phyloP scores from a whole-genome alignment of 2,797 vertebrate genomes.

The Notamacropus eugenii region DNA sequence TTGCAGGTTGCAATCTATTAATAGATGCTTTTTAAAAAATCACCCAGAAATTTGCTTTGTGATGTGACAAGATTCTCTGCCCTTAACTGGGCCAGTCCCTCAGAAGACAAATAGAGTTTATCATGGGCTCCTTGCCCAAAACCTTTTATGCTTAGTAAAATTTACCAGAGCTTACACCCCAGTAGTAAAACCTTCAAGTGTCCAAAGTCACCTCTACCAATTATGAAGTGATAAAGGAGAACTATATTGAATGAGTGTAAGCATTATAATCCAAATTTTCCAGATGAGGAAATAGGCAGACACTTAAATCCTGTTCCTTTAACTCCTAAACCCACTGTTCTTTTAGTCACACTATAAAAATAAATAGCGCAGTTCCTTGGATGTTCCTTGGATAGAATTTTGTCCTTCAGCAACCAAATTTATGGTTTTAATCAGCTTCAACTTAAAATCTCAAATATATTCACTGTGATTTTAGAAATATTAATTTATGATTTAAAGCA shows the following conservation, averaged over 20 bases:
- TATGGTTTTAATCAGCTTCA: constrained; percentile 4
- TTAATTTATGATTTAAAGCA: neutral
- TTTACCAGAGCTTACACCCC: neutral
- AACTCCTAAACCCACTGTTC: neutral
- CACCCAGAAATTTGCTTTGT: neutral
- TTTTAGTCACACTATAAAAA: neutral
- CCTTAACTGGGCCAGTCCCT: neutral
- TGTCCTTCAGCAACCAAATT: neutral
- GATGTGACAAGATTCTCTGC: neutral
- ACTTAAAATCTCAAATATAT: constrained; percentile 39
- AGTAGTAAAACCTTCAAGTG: neutral
- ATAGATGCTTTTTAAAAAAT: neutral
- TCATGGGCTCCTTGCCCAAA: neutral
- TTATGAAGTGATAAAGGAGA: neutral
- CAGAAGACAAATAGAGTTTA: neutral
- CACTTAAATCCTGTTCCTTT: neutral
- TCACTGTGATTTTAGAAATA: constrained; percentile 46
- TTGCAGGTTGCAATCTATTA: neutral
- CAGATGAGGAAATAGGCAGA: neutral
- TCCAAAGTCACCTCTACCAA: neutral
- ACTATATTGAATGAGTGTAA: neutral
- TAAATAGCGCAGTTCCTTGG: neutral
- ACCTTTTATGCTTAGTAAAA: neutral
- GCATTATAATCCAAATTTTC: neutral
- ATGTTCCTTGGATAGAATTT: neutral